phyloP scores from a whole-genome alignment of 2,113 vertebrate species.

The Archocentrus centrarchus region DNA sequence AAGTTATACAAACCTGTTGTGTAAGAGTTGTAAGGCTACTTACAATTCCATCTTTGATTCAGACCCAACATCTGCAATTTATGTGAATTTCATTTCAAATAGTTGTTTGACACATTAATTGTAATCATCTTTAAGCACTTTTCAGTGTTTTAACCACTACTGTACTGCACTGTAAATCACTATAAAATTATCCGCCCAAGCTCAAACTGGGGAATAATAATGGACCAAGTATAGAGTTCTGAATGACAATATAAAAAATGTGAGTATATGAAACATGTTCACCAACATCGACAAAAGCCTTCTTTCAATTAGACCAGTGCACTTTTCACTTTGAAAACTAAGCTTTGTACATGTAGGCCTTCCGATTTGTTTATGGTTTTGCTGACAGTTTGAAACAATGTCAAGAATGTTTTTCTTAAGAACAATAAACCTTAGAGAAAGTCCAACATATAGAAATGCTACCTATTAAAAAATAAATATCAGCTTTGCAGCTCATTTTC shows the following conservation, averaged over 20 bases:
- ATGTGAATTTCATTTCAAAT: too few relatives aligned
- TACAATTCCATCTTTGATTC: too few relatives aligned
- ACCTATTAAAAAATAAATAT: background rate
- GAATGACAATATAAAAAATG: background rate
- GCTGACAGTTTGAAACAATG: background rate
- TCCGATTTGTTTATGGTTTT: background rate
- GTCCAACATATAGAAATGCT: accelerated
- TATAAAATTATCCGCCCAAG: background rate
- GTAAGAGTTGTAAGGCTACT: too few relatives aligned
- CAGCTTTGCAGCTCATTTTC: background rate
- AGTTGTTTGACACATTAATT: too few relatives aligned
- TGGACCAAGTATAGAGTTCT: background rate
- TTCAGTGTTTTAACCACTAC: too few relatives aligned
- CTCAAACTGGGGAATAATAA: background rate
- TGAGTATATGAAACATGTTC: background rate
- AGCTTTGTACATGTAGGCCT: background rate
- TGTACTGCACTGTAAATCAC: background rate
- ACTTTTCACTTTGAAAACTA: background rate
- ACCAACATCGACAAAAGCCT: background rate
- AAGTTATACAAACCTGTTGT: too few relatives aligned
- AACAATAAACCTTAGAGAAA: background rate
- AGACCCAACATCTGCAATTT: too few relatives aligned
- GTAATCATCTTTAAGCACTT: too few relatives aligned
- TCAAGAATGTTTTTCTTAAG: background rate
- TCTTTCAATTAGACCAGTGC: too few relatives aligned